Conservation (phyloP, 2,113 vertebrate genomes). For the Loxodonta africana region DNA sequence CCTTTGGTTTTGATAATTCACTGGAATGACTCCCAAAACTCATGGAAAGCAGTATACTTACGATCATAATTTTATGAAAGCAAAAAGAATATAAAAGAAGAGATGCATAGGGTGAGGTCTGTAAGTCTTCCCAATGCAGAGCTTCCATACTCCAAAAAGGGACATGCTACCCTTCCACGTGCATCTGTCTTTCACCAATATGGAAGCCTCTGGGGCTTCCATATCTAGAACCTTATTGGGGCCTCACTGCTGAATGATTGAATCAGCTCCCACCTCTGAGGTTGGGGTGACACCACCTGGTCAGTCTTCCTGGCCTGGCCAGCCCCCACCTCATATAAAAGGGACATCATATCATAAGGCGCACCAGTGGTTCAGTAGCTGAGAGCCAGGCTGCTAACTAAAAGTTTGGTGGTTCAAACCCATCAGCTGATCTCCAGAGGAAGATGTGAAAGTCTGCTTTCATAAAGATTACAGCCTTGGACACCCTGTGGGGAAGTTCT, state of each 20-base stretch:
- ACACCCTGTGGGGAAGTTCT: too few species aligned
- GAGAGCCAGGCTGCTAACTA: too few species aligned
- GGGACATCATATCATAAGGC: background rate
- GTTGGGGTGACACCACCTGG: background rate
- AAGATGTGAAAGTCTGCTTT: too few species aligned
- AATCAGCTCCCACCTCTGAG: background rate
- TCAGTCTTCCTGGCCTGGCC: too few species aligned
- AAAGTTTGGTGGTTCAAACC: too few species aligned
- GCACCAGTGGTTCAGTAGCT: too few species aligned
- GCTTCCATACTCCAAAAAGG: background rate
- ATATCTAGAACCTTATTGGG: background rate
- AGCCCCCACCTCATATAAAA: background rate
- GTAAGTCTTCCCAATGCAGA: background rate
- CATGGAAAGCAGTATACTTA: background rate
- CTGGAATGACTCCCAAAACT: background rate
- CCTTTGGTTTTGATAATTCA: background rate
- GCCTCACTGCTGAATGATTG: background rate
- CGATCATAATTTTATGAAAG: too few species aligned
- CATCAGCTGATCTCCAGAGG: too few species aligned
- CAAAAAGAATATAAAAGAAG: background rate
- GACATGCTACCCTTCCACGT: background rate
- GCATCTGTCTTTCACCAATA: background rate
- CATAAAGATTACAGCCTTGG: too few species aligned
- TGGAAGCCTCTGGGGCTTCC: background rate
- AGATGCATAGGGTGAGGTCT: background rate